Base-by-base conservation (phyloP, 2,797 vertebrate species). In the Fundulus diaphanus region DNA sequence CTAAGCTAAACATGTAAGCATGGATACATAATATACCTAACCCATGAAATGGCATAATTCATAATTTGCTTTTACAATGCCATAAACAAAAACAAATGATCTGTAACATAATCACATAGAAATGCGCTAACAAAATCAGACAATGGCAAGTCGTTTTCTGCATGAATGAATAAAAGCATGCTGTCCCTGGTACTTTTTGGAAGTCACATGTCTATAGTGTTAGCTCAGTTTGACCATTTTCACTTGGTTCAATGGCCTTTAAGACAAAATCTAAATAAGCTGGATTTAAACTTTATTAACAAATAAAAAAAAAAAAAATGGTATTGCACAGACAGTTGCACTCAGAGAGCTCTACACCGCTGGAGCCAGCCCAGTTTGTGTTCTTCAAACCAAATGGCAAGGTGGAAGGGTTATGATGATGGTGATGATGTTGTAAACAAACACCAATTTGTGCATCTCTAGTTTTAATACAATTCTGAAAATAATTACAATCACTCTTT, bases 321-420 rank as follows among this genome's bases (percentile, higher is more conserved):
- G 29, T 91, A 92, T 92, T 92, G 88, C 90, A 93, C 90, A 91
- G 84, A 87, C 74, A 83, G 72, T 73, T 82, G 73, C 70, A 78
- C 67, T 68, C 54, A 67, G 82, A 85, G 85, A 80, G 82, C 77
- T 84, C 85, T 80, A 90, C 81, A 89, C 85, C 82, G 89, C 90
- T 91, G 91, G 90, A 90, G 83, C 91, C 92, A 91, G 92, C 90
- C 91, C 89, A 92, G 90, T 89, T 91, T 89, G 88, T 85, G 85
- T 85, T 90, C 66, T 81, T 67, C 59, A 70, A 87, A 88, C 84
- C 86, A 88, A 84, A 89, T 70, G 85, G 85, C 83, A 85, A 85
- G 86, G 77, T 73, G 82, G 81, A 70, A 66, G 40, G 24, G 68
- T 79, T 72, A 5, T 80, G 48, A 75, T 70, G 57, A 67, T 76